Percentiles rank a stretch among this genome's conserved stretches.
phyloP scores from a whole-genome alignment of 2,797 vertebrate genomes.

The Hemitrygon akajei region DNA sequence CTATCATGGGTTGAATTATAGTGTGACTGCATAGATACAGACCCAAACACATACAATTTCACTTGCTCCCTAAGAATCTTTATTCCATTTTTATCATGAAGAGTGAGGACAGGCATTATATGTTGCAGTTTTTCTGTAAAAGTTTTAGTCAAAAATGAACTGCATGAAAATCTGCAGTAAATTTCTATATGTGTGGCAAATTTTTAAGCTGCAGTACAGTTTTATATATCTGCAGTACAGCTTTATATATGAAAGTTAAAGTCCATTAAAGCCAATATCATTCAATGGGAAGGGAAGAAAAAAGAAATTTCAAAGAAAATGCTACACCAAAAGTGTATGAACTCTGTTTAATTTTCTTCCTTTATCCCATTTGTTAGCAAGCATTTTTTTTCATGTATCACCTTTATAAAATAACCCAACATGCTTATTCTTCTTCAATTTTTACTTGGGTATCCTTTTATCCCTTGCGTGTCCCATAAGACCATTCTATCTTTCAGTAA shows the following conservation, averaged over 20 bases:
- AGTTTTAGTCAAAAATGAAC: not conserved
- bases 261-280: not conserved
- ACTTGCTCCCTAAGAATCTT: not conserved
- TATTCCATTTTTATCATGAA: not conserved
- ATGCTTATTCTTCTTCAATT: not conserved
- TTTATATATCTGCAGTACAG: no score
- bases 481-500: not conserved
- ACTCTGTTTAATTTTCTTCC: not conserved
- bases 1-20: not conserved
- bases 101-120: not conserved
- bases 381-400: not conserved
- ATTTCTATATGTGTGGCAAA: no score
- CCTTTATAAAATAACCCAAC: not conserved
- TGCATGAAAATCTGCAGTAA: not conserved
- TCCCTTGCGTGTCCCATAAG: not conserved
- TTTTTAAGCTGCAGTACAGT: not conserved
- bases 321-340: not conserved
- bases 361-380: not conserved
- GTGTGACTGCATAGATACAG: not conserved
- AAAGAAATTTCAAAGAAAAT: not conserved
- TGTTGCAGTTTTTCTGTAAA: not conserved
- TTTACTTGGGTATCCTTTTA: not conserved
- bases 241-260: not conserved
- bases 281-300: not conserved
- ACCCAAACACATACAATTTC: not conserved